phyloP scores from a whole-genome alignment of 2,888 invertebrate genomes.

The Dermolepida albohirtum region DNA sequence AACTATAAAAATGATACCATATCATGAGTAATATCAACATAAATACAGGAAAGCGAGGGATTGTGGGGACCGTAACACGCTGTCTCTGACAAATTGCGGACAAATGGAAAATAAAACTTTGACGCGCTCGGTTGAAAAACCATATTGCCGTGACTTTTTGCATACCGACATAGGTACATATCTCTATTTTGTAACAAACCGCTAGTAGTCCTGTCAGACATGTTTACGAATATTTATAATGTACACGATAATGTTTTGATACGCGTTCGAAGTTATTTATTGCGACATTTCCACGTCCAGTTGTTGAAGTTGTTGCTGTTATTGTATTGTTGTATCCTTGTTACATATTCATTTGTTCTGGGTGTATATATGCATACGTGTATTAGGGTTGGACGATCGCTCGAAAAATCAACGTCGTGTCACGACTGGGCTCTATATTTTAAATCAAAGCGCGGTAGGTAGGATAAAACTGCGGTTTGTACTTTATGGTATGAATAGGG shows the following conservation, averaged over 20 bases:
- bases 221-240: constrained; percentile 50
- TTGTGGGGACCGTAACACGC: constrained; percentile 7
- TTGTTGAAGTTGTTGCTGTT: constrained; percentile 29
- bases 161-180: constrained; percentile 13
- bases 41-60: constrained; percentile 14
- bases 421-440: constrained; percentile 20
- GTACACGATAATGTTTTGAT: constrained; percentile 46
- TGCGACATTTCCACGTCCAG: constrained; percentile 38
- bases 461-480: constrained; percentile 26
- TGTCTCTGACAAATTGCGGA: constrained; percentile 48
- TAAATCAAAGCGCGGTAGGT: constrained; percentile 21
- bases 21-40: background rate
- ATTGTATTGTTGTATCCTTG: constrained; percentile 25
- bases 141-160: constrained; percentile 46
- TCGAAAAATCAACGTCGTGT: constrained; percentile 33
- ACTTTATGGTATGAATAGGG: constrained; percentile 26
- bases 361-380: background rate
- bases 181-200: constrained; percentile 44
- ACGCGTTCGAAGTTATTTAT: constrained; percentile 46
- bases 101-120: constrained; percentile 50
- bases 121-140: constrained; percentile 43
- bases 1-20: constrained; percentile 1
- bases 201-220: constrained; percentile 40
- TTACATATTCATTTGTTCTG: constrained; percentile 27
- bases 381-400: constrained; percentile 4